Evolutionary conservation across 2,797 vertebrate species (phyloP).

Genomic region (Pitangus sulphuratus): DNA sequence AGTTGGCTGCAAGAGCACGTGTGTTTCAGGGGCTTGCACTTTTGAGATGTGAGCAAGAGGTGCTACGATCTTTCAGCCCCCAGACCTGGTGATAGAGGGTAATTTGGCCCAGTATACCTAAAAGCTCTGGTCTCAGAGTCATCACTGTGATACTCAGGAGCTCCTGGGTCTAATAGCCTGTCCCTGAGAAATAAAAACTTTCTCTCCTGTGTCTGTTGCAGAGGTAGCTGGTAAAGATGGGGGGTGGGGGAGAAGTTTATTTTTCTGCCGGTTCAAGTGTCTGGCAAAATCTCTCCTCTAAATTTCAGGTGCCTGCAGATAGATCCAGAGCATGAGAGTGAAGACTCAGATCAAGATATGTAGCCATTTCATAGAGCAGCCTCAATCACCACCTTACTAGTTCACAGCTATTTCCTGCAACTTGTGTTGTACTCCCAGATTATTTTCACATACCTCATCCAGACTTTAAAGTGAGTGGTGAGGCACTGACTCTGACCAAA

Average conservation of each 20-base stretch:
- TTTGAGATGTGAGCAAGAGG: neutral
- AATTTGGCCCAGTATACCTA: neutral
- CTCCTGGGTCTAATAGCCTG: neutral
- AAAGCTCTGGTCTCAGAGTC: neutral
- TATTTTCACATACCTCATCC: neutral
- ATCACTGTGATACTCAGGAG: neutral
- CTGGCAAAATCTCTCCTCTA: neutral
- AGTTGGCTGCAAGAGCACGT: rapidly evolving
- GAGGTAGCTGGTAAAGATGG: neutral
- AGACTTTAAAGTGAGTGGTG: rapidly evolving
- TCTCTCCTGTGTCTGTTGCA: neutral
- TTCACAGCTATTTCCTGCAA: neutral
- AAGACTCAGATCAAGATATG: rapidly evolving
- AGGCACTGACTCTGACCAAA: neutral
- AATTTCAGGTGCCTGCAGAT: neutral
- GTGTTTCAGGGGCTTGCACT: rapidly evolving
- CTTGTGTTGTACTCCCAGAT: neutral
- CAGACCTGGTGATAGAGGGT: neutral
- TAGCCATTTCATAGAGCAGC: neutral
- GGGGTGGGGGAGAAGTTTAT: neutral
- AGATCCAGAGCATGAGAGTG: neutral
- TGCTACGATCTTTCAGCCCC: neutral
- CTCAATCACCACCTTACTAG: neutral
- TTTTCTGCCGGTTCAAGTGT: neutral
- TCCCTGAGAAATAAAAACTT: neutral